Base-by-base conservation (phyloP, 2,113 vertebrate genomes). In the Corythornis cristatus region DNA sequence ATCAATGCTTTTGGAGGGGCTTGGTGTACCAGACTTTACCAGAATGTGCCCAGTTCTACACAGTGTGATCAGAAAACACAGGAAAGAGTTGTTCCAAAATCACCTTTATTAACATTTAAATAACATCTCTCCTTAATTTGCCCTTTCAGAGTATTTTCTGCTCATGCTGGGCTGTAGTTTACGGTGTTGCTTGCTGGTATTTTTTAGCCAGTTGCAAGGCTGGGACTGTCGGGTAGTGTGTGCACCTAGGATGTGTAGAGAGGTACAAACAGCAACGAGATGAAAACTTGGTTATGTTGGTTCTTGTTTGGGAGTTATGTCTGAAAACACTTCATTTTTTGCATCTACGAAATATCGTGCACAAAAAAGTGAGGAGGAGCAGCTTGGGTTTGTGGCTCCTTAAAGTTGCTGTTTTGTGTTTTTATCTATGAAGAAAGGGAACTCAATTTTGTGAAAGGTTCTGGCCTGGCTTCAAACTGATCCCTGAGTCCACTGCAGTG, bases 21-120 rank as follows among this genome's bases (percentile, higher is more conserved):
- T 75, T 78, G 48, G 23, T 48, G 16, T n/a, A 53, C 43, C 54
- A 92, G 72, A 91, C 93, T 50, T 37, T 37, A 37, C 37, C 37
- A 37, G 37, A 37, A 28, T 37, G 80, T 75, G 42, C 51, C 77
- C 80, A 40, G 97, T 94, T 91, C 54, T 64, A 68, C 71, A 88
- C 83, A 91, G 84, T 13, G 28, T 64, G 76, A 89, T 83, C 66
- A 89, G 76, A 91, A 67, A 56, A 79, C 77, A 29, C 51, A 87
- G 91, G 45, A 83, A 93, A 93, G 68, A 28, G 15, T 92, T 40
- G 79, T 92, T 96, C 51, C 54, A 21, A 57, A 85, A 70, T 17
- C 48, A 11, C 11, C 20, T 53, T 40, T 95, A 93, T 93, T 89
- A 71, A 72, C 67, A 48, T 31, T 40, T 95, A 93, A 97, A 96